phyloP scores from a whole-genome alignment of 2,888 invertebrate species.

The Villa cingulata region DNA sequence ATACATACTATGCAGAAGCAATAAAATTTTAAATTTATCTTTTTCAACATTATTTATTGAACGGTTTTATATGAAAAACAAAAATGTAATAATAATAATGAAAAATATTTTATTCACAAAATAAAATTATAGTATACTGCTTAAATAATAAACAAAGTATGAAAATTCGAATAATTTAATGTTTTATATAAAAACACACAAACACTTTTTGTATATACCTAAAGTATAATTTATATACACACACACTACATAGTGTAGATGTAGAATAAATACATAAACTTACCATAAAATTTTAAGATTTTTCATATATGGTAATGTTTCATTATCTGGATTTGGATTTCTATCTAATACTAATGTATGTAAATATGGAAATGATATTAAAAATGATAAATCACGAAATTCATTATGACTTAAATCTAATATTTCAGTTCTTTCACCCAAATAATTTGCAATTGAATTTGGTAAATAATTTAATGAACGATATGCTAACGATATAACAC shows the following conservation, averaged over 20 bases:
- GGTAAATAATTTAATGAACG: conserved; percentile 49
- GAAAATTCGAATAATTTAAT: too few relatives aligned
- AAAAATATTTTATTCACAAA: too few relatives aligned
- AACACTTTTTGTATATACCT: too few relatives aligned
- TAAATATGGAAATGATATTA: conserved; percentile 52
- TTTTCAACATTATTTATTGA: too few relatives aligned
- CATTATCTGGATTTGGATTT: conserved; percentile 54
- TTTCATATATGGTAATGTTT: conserved; percentile 51
- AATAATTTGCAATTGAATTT: conserved; percentile 43
- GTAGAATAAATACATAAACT: conserved; percentile 12
- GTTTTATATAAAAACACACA: too few relatives aligned
- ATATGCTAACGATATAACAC: conserved; percentile 43
- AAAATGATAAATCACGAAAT: conserved; percentile 55
- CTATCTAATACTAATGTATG: conserved; percentile 65
- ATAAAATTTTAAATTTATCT: too few relatives aligned
- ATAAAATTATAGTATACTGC: too few relatives aligned
- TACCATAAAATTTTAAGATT: conserved; percentile 59
- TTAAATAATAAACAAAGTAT: too few relatives aligned
- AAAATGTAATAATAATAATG: too few relatives aligned
- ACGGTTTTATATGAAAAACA: too few relatives aligned
- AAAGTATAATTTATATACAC: too few relatives aligned
- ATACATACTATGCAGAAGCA: too few relatives aligned
- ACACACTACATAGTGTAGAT: neutral
- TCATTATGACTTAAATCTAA: conserved; percentile 57
- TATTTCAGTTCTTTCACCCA: conserved; percentile 43